These are phyloP conservation scores for Excalfactoria chinensis DNA, from an alignment of 2,113 vertebrate species.

Conservation along the genomic window DNA sequence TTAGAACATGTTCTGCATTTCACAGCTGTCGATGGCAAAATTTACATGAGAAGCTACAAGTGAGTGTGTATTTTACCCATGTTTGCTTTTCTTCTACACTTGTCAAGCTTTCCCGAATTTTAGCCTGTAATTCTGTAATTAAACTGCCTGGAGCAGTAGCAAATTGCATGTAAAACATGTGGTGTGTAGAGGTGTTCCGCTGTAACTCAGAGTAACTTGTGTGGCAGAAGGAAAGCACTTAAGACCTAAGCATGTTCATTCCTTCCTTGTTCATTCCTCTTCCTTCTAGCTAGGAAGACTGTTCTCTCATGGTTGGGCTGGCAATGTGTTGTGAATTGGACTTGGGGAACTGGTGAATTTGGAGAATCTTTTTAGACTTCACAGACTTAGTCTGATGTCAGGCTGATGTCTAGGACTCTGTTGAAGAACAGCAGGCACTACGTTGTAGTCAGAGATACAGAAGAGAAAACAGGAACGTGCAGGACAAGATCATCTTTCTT, in stretches of 20 bases:
- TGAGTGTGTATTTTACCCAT: slow-evolving; percentile 50
- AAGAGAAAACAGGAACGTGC: neutral
- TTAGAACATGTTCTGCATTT: slow-evolving; percentile 93
- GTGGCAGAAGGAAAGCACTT: neutral
- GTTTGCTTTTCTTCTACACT: neutral
- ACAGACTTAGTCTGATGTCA: neutral
- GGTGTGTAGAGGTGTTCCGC: neutral
- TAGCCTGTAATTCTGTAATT: neutral
- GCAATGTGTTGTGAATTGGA: neutral
- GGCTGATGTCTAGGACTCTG: neutral
- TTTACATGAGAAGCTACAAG: slow-evolving; percentile 96
- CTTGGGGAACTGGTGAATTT: neutral
- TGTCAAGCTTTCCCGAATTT: neutral
- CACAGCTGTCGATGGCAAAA: slow-evolving; percentile 89
- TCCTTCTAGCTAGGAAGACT: neutral
- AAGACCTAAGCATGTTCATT: neutral
- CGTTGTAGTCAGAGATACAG: neutral
- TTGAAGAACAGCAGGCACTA: accelerated
- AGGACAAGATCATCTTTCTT: neutral
- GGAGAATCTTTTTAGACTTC: neutral
- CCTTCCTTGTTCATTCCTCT: neutral
- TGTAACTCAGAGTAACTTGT: neutral
- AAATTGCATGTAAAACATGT: neutral
- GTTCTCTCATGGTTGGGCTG: neutral
- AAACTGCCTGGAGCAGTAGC: neutral